These are phyloP conservation scores for Cyclura pinguis DNA, from an alignment of 2,797 vertebrate genomes.

Conservation along the genomic window DNA sequence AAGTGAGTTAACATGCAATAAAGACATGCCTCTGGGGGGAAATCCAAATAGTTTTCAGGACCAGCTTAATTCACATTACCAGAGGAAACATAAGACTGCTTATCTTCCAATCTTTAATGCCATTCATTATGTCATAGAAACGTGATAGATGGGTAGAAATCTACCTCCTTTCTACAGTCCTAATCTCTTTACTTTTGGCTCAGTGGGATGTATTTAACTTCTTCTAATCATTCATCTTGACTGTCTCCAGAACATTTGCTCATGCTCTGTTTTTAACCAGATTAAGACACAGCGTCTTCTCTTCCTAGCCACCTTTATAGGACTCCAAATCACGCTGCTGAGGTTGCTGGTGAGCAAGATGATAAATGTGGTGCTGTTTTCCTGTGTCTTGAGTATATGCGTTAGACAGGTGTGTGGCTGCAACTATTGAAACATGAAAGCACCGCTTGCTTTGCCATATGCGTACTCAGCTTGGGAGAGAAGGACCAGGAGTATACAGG, in stretches of 20 bases:
- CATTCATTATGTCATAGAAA: conserved; percentile 26
- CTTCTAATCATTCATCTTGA: conserved; percentile 35
- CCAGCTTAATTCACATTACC: not conserved
- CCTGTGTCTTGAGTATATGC: not conserved
- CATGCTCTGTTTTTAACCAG: conserved; percentile 21
- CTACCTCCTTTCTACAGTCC: conserved; percentile 12
- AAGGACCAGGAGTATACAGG: not conserved
- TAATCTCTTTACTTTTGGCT: conserved; percentile 37
- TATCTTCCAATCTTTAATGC: conserved; percentile 15
- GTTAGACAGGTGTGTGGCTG: not conserved
- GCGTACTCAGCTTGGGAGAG: not conserved
- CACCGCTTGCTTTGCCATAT: not conserved
- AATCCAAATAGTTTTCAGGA: not conserved
- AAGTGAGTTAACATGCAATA: not conserved
- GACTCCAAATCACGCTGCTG: not conserved
- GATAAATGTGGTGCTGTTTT: not conserved
- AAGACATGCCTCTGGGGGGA: not conserved
- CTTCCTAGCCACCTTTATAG: conserved; percentile 8
- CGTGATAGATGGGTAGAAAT: conserved; percentile 2
- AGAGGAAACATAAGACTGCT: conserved; percentile 22
- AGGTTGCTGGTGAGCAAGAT: not conserved
- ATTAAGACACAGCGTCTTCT: conserved; percentile 28
- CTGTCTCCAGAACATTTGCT: conserved; percentile 30
- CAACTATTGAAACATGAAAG: not conserved
- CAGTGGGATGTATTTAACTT: conserved; percentile 23